phyloP scores from a whole-genome alignment of 2,113 vertebrate genomes.

The Ochotona princeps region DNA sequence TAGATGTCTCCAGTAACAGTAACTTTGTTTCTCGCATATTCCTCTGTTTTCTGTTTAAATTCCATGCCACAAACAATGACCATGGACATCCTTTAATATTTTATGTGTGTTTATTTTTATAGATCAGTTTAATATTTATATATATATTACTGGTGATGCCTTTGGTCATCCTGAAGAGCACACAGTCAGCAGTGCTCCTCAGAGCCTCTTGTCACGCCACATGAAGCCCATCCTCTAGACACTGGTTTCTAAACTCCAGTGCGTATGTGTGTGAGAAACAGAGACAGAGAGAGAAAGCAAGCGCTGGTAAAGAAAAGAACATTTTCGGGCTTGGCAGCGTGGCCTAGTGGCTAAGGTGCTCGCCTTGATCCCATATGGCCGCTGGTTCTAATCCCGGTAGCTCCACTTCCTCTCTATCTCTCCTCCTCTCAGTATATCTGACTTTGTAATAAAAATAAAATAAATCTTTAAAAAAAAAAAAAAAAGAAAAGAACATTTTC shows the following conservation, averaged over 20 bases:
- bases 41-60: background rate
- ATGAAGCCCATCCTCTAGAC: background rate
- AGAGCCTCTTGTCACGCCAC: background rate
- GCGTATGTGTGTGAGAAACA: background rate
- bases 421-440: too few species aligned
- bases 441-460: too few species aligned
- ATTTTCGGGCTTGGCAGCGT: too few species aligned
- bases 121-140: background rate
- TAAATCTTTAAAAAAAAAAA: too few species aligned
- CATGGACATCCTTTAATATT: background rate
- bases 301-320: background rate
- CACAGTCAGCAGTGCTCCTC: background rate
- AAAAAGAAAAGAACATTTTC: slow-evolving; percentile 24
- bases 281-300: too few species aligned
- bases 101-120: background rate
- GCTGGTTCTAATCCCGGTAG: too few species aligned
- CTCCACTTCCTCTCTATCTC: too few species aligned
- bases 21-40: slow-evolving; percentile 25
- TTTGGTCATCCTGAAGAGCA: slow-evolving; percentile 7
- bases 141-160: background rate
- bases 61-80: background rate
- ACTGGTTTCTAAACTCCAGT: background rate
- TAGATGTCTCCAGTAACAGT: background rate
- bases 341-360: too few species aligned
- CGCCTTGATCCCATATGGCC: too few species aligned